phyloP scores from a whole-genome alignment of 2,797 vertebrate species.

The Melanogrammus aeglefinus region DNA sequence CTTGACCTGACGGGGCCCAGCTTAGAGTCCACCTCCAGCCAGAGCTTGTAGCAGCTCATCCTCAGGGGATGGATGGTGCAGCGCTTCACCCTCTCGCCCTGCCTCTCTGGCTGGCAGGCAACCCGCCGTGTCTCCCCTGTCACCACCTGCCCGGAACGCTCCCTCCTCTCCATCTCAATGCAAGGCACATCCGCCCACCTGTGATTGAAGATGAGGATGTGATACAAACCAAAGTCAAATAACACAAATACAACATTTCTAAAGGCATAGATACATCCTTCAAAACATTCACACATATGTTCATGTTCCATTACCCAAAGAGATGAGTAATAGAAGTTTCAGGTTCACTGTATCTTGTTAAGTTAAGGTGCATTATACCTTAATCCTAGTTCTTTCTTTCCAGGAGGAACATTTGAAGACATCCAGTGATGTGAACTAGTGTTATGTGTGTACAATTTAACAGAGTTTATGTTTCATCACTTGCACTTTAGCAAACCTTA shows the following conservation, averaged over 20 bases:
- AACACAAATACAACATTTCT: neutral
- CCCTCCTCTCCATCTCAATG: conserved; percentile 66
- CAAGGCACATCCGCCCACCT: conserved; percentile 81
- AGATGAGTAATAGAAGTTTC: neutral
- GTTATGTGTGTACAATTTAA: neutral
- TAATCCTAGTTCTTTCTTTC: neutral
- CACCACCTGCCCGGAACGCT: conserved; percentile 37
- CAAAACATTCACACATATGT: neutral
- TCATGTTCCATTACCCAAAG: neutral
- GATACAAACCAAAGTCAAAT: neutral
- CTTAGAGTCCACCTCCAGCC: conserved; percentile 79
- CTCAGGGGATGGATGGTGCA: conserved; percentile 82
- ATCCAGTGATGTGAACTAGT: neutral
- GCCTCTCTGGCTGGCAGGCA: conserved; percentile 64
- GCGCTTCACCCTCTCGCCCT: conserved; percentile 57
- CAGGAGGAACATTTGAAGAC: neutral
- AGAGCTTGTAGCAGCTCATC: conserved; percentile 87
- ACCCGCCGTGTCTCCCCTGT: conserved; percentile 51
- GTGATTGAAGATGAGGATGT: neutral
- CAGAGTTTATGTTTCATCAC: too few relatives aligned
- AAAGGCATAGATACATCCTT: neutral
- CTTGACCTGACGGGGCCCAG: conserved; percentile 78
- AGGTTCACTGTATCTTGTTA: too few relatives aligned
- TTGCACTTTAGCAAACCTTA: neutral
- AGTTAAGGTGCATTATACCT: neutral